A percentile compares a stretch with the other conserved stretches of the same genome.
phyloP scores from a whole-genome alignment of 1,140 invertebrate genomes.

The Calosoma granatense region DNA sequence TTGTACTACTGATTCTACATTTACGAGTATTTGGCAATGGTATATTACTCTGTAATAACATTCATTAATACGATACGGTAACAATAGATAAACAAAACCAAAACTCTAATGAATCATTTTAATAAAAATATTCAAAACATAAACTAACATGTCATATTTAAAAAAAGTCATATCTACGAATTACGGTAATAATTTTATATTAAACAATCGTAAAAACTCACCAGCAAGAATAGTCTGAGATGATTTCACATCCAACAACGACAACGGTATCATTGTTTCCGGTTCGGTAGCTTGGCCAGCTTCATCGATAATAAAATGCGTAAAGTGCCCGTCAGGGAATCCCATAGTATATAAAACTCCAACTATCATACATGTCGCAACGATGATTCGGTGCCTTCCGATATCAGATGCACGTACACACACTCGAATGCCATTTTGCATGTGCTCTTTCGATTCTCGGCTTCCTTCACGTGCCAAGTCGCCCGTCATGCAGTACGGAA shows the following conservation, averaged over 20 bases:
- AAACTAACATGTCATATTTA: no score
- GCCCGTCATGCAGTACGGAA: conserved; percentile 58
- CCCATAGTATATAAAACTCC: conserved; percentile 52
- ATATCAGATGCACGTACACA: conserved; percentile 45
- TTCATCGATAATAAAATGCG: conserved; percentile 81
- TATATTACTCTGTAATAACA: no score
- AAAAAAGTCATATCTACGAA: no score
- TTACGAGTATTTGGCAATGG: no score
- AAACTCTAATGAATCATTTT: no score
- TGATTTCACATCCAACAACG: conserved; percentile 32
- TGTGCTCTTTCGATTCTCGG: background rate
- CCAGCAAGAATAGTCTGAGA: conserved; percentile 31
- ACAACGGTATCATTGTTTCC: conserved; percentile 58
- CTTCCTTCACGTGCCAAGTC: conserved; percentile 44
- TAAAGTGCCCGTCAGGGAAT: conserved; percentile 48
- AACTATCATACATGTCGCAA: conserved; percentile 69
- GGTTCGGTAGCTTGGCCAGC: conserved; percentile 75
- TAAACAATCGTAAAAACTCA: conserved; percentile 13
- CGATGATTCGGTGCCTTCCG: conserved; percentile 62
- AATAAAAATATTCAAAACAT: no score
- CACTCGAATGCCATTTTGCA: conserved; percentile 33
- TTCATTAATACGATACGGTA: no score
- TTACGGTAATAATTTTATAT: no score
- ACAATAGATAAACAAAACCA: no score
- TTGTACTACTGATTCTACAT: no score